Percentiles rank a stretch among this genome's conserved stretches.
Conservation (phyloP, 2,113 vertebrate species). For the Sus scrofa region DNA sequence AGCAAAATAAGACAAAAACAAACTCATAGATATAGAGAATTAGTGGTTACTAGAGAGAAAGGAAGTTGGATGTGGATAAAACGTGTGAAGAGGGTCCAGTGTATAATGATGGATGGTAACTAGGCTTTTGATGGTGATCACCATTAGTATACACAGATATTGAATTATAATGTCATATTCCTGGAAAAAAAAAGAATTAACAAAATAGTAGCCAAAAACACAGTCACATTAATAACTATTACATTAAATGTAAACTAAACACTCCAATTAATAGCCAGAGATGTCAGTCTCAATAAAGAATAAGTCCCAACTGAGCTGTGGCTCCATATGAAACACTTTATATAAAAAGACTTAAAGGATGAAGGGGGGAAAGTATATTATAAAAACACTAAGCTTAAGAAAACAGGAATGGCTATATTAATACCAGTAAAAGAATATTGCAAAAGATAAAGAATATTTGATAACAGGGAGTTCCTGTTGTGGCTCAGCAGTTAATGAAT, state of each 20-base stretch:
- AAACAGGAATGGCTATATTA: not conserved
- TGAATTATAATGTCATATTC: too few relatives aligned
- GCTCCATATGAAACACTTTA: not conserved
- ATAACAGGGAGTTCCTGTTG: too few relatives aligned
- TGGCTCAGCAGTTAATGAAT: too few relatives aligned
- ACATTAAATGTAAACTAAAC: conserved; percentile 9
- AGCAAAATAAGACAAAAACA: too few relatives aligned
- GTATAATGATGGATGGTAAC: too few relatives aligned
- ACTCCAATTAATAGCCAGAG: not conserved
- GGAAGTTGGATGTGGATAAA: too few relatives aligned
- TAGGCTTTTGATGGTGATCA: too few relatives aligned
- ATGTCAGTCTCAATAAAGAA: not conserved
- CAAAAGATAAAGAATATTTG: not conserved
- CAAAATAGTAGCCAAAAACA: not conserved
- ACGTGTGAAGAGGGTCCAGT: too few relatives aligned
- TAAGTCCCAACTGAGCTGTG: not conserved
- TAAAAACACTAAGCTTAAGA: not conserved
- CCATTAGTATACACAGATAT: too few relatives aligned
- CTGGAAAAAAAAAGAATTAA: not conserved
- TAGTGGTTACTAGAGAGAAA: too few relatives aligned
- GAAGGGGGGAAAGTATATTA: not conserved
- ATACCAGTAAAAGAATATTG: not conserved
- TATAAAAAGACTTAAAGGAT: not conserved
- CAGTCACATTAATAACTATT: not conserved
- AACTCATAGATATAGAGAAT: too few relatives aligned